Evolutionary conservation across 2,113 vertebrate genomes (phyloP).

Genomic region (Dascyllus trimaculatus): DNA sequence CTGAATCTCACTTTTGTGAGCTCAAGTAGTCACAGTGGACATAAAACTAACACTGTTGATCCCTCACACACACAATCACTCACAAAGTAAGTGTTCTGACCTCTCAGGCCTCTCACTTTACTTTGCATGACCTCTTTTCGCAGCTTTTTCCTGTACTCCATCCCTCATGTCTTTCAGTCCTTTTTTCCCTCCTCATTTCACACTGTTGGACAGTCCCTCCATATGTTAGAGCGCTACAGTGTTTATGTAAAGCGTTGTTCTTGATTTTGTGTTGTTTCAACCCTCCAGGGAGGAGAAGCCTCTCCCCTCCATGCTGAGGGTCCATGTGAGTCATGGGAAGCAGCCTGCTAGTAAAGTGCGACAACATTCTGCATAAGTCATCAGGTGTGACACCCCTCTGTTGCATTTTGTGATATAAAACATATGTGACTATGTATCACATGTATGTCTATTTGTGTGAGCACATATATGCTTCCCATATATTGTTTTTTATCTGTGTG

Average conservation of each 20-base stretch:
- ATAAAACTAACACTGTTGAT: constrained; percentile 14
- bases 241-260: constrained; percentile 69
- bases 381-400: constrained; percentile 56
- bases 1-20: constrained; percentile 18
- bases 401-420: constrained; percentile 37
- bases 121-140: constrained; percentile 23
- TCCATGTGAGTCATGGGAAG: constrained; percentile 78
- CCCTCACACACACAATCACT: constrained; percentile 4
- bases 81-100: background rate
- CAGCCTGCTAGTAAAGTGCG: constrained; percentile 35
- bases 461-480: background rate
- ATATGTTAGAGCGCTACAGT: constrained; percentile 43
- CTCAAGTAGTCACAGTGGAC: constrained; percentile 17
- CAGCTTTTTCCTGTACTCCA: constrained; percentile 41
- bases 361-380: constrained; percentile 64
- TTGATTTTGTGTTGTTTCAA: constrained; percentile 73
- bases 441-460: background rate
- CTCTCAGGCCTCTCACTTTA: constrained; percentile 19
- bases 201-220: constrained; percentile 67
- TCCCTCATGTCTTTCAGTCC: constrained; percentile 38
- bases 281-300: constrained; percentile 60
- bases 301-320: constrained; percentile 35
- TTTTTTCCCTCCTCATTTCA: constrained; percentile 10
- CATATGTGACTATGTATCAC: constrained; percentile 8
- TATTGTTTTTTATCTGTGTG: constrained; percentile 9